Base-by-base conservation (phyloP, 92 coral and sea anemone species). In the Montipora capitata region DNA sequence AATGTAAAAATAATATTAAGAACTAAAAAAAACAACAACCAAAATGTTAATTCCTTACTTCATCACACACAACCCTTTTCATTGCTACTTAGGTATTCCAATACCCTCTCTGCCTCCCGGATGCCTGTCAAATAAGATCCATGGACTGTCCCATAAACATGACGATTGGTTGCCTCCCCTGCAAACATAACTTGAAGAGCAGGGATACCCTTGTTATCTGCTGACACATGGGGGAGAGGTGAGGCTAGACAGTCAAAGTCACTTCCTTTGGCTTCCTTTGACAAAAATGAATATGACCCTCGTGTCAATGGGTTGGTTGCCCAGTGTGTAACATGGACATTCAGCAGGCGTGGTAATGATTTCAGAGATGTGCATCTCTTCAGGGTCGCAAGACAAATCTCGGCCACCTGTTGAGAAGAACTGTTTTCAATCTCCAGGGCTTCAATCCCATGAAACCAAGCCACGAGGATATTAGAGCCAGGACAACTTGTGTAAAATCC, bases 111-210 rank as follows among this genome's bases (percentile, higher is more conserved):
- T 9, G 94, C 92, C 68, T 91, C 94, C 45, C 94, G 70, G 16
- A 83, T 66, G n/a, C 94, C 94, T 40, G 89, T 91, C 27, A 80
- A 68, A 63, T 82, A 91, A 10, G 94, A 92, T 14, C 94, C 94
- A 59, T 91, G 92, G 14, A 80, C 87, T 7, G 94, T 82, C 13
- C 89, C 89, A 59, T 91, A 87, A 75, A 76, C 2, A 10, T 58
- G 68, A 7, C 92, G 85, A 40, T 66, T 74, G 16, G 94, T 91
- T 58, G 94, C 94, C 70, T 91, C 94, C 0, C 94, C 94, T 3
- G 92, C 94, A 40, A 91, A 91, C 54, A 91, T 18, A 4, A 91
- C 74, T 80, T 91, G 92, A 51, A 91, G 71, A 14, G 67, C 51
- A 38, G 81, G 68, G 62, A 12, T 42, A 9, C 5, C 59, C 40